Percentiles rank a stretch among this genome's conserved stretches.
Conservation (phyloP, 2,113 vertebrate genomes). For the Pseudolaguvia tuberculata region DNA sequence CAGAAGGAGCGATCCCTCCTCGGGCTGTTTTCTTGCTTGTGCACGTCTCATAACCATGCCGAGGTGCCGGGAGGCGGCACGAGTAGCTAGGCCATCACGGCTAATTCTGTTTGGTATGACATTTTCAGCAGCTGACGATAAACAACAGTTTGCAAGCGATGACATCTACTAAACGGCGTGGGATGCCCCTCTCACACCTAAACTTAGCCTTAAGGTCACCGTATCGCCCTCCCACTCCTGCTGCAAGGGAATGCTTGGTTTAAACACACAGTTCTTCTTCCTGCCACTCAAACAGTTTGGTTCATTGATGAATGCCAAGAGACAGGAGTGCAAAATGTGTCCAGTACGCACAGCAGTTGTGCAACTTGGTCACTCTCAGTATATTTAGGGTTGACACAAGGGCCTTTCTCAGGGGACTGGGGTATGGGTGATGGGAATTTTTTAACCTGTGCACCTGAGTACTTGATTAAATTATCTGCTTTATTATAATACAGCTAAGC, state of each 20-base stretch:
- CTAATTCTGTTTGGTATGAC: conserved; percentile 56
- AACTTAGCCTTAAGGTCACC: conserved; percentile 52
- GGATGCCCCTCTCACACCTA: conserved; percentile 36
- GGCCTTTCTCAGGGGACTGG: too few relatives aligned
- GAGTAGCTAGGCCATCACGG: conserved; percentile 47
- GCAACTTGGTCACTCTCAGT: too few relatives aligned
- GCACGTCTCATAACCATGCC: conserved; percentile 27
- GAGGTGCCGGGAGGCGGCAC: conserved; percentile 45
- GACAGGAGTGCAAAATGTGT: too few relatives aligned
- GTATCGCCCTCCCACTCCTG: conserved; percentile 21
- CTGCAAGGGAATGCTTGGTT: conserved; percentile 16
- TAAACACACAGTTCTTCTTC: neutral
- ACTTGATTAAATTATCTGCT: too few relatives aligned
- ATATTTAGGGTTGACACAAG: too few relatives aligned
- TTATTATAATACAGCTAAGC: too few relatives aligned
- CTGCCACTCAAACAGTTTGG: neutral
- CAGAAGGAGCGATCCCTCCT: conserved; percentile 47
- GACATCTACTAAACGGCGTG: conserved; percentile 39
- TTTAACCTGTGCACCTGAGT: too few relatives aligned
- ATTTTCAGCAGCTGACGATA: conserved; percentile 47
- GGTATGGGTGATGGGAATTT: too few relatives aligned
- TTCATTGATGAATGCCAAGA: neutral
- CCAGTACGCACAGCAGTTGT: too few relatives aligned
- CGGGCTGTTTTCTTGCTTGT: conserved; percentile 52
- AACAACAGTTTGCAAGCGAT: conserved; percentile 50